Conservation (phyloP, 2,888 invertebrate species). For the Cheilosia scutellata region DNA sequence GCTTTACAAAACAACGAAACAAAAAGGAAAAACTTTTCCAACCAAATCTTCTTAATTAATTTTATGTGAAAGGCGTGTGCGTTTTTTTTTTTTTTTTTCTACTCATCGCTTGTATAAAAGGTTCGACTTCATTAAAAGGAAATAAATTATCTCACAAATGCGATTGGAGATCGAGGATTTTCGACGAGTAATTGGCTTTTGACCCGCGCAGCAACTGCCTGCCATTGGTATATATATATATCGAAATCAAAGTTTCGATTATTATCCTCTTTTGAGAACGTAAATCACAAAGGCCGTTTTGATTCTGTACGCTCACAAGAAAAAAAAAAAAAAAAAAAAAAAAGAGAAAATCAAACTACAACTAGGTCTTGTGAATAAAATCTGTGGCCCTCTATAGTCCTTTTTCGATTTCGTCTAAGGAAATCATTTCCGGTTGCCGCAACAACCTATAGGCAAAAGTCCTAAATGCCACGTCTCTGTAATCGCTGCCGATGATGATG, state of each 20-base stretch:
- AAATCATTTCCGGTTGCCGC: slow-evolving; percentile 43
- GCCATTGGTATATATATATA: background rate
- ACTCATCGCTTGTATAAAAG: background rate
- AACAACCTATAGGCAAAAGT: slow-evolving; percentile 4
- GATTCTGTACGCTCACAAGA: slow-evolving; percentile 1
- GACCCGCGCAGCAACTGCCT: slow-evolving; percentile 25
- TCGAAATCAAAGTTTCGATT: slow-evolving; percentile 48
- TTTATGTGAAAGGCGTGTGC: slow-evolving; percentile 12
- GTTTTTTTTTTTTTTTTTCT: background rate
- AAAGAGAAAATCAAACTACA: slow-evolving; percentile 28
- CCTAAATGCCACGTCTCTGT: slow-evolving; percentile 35
- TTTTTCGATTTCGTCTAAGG: slow-evolving; percentile 26
- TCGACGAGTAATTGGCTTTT: slow-evolving; percentile 56
- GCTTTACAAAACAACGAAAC: background rate
- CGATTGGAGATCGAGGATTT: slow-evolving; percentile 48
- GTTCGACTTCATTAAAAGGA: slow-evolving; percentile 48
- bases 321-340: slow-evolving; percentile 6
- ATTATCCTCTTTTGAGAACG: slow-evolving; percentile 14
- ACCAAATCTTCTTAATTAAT: slow-evolving; percentile 33
- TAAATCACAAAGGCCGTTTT: slow-evolving; percentile 24
- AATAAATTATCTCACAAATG: slow-evolving; percentile 53
- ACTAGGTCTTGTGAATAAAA: slow-evolving; percentile 19
- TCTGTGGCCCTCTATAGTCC: background rate
- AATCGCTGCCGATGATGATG: slow-evolving; percentile 33
- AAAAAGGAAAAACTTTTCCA: slow-evolving; percentile 6